Percentiles rank a stretch among this genome's conserved stretches.
These are phyloP conservation scores for Artibeus lituratus DNA, from an alignment of 2,797 vertebrate genomes.

Conservation along the genomic window DNA sequence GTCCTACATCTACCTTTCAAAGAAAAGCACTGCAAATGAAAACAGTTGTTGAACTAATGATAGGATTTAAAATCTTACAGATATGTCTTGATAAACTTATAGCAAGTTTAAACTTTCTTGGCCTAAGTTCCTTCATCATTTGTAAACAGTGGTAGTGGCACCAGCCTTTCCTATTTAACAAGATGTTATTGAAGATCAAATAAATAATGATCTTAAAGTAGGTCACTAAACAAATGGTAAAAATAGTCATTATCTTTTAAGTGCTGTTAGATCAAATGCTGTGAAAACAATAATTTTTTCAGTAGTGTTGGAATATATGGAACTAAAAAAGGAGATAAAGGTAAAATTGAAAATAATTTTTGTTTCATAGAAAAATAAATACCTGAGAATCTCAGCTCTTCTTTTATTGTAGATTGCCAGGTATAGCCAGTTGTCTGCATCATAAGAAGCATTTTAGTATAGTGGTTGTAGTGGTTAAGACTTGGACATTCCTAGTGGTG, in stretches of 20 bases:
- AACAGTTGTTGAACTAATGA: background rate
- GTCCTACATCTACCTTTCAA: background rate
- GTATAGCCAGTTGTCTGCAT: background rate
- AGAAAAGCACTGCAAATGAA: background rate
- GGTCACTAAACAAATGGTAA: conserved; percentile 17
- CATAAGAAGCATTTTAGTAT: background rate
- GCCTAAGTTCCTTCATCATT: background rate
- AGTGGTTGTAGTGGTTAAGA: background rate
- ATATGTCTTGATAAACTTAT: background rate
- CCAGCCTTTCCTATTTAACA: background rate
- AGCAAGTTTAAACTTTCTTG: background rate
- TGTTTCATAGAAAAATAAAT: conserved; percentile 26
- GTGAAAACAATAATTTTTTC: background rate
- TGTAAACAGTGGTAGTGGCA: background rate
- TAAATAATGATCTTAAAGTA: conserved; percentile 24
- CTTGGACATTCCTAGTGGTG: background rate
- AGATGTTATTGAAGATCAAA: background rate
- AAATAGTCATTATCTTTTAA: conserved; percentile 27
- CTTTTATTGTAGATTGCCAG: background rate
- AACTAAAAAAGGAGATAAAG: background rate
- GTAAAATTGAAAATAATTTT: conserved; percentile 37
- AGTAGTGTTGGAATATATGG: background rate
- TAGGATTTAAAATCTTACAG: background rate
- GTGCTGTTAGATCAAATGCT: background rate
- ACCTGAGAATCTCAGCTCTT: conserved; percentile 4